Evolutionary conservation across 1,140 invertebrate species (phyloP).

Genomic region (Heliconius nattereri): DNA sequence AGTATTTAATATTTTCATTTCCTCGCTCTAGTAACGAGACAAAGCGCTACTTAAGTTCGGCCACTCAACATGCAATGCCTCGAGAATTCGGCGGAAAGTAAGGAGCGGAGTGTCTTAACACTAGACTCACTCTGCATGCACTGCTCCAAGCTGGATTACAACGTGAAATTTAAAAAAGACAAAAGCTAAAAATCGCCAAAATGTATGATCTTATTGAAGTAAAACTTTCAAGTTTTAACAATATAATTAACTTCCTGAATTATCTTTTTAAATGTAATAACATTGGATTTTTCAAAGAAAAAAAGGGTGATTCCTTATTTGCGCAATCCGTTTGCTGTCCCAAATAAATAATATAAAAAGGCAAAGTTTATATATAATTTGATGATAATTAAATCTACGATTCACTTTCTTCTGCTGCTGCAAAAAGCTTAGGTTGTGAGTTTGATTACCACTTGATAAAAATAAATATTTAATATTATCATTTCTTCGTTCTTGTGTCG

Average conservation of each 20-base stretch:
- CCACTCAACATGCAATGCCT: too few species aligned
- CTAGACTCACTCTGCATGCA: neutral
- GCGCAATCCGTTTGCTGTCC: slow-evolving; percentile 3
- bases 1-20: too few species aligned
- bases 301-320: neutral
- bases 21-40: too few species aligned
- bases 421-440: too few species aligned
- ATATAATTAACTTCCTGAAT: neutral
- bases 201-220: too few species aligned
- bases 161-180: neutral
- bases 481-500: too few species aligned
- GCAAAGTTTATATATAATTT: neutral
- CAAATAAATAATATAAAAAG: neutral
- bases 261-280: neutral
- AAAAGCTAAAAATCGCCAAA: too few species aligned
- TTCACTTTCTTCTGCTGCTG: neutral
- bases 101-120: too few species aligned
- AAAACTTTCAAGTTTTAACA: neutral
- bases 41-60: too few species aligned
- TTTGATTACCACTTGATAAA: too few species aligned
- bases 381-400: neutral
- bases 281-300: neutral
- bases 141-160: neutral
- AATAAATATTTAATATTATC: too few species aligned
- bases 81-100: too few species aligned